Percentiles rank a stretch among this genome's conserved stretches.
These are phyloP conservation scores for Sinosuthora webbiana DNA, from an alignment of 2,113 vertebrate genomes.

Conservation along the genomic window DNA sequence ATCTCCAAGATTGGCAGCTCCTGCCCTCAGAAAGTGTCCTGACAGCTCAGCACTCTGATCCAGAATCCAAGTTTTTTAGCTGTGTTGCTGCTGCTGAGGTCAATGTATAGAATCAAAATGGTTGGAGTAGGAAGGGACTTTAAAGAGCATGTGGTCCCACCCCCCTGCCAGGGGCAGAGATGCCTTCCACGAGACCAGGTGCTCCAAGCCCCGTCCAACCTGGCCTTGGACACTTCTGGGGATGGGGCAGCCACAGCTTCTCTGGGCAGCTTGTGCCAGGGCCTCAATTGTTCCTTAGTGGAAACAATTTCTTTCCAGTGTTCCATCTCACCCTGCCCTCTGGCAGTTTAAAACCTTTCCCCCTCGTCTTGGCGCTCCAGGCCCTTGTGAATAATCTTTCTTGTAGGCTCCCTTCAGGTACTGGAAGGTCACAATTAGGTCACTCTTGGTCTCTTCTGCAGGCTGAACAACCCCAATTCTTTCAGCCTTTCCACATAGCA, in stretches of 20 bases:
- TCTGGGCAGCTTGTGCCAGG: neutral
- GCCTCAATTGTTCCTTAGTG: neutral
- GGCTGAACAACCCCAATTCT: neutral
- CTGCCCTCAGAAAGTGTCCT: neutral
- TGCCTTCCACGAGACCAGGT: neutral
- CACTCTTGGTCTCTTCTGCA: neutral
- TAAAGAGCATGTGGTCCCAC: rapidly evolving
- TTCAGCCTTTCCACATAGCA: neutral
- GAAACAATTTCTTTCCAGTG: neutral
- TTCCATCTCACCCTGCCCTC: neutral
- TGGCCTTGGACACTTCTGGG: neutral
- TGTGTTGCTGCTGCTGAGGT: neutral
- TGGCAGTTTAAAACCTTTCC: neutral
- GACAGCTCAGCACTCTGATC: neutral
- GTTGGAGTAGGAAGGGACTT: neutral
- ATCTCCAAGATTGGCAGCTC: neutral
- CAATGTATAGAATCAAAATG: neutral
- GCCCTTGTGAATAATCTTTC: neutral
- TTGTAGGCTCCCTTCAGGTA: neutral
- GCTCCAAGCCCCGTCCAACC: neutral
- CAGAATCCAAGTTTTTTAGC: neutral
- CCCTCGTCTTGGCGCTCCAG: neutral
- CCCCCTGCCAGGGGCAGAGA: neutral
- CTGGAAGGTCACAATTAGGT: neutral
- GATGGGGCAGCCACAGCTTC: neutral